A percentile compares a stretch with the other conserved stretches of the same genome.
phyloP scores from a whole-genome alignment of 1,140 invertebrate species.

The Bombus waltoni region DNA sequence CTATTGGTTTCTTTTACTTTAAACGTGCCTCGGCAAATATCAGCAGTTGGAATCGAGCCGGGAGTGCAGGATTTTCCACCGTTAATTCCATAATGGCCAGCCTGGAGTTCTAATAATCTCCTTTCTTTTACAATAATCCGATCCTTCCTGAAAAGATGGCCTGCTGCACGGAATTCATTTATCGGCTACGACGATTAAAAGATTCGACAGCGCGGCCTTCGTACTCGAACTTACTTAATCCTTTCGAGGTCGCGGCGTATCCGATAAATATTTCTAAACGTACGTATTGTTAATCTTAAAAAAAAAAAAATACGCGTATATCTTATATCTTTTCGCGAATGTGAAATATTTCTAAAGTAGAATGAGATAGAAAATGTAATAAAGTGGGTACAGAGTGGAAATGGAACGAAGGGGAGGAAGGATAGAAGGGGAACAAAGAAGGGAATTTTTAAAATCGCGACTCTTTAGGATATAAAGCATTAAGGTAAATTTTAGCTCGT shows the following conservation, averaged over 20 bases:
- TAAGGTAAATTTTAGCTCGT: too few relatives aligned
- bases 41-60: slow-evolving; percentile 3
- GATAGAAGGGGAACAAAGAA: too few relatives aligned
- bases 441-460: too few relatives aligned
- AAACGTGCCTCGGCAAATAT: slow-evolving; percentile 49
- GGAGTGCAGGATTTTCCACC: slow-evolving; percentile 17
- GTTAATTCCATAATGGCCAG: slow-evolving; percentile 47
- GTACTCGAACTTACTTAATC: neutral
- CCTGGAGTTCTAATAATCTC: slow-evolving; percentile 36
- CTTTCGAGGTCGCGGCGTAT: neutral
- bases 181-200: slow-evolving; percentile 21
- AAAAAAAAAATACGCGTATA: too few relatives aligned
- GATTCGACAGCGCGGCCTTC: neutral
- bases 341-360: too few relatives aligned
- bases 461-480: too few relatives aligned
- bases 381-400: too few relatives aligned
- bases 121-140: slow-evolving; percentile 8
- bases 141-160: slow-evolving; percentile 27
- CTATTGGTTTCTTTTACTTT: slow-evolving; percentile 48
- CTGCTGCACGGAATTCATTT: slow-evolving; percentile 28
- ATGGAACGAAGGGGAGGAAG: too few relatives aligned
- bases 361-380: too few relatives aligned
- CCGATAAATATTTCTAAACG: neutral
- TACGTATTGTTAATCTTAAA: neutral
- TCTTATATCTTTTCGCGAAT: too few relatives aligned